phyloP scores from a whole-genome alignment of 2,113 vertebrate species.

The Butorides virescens region DNA sequence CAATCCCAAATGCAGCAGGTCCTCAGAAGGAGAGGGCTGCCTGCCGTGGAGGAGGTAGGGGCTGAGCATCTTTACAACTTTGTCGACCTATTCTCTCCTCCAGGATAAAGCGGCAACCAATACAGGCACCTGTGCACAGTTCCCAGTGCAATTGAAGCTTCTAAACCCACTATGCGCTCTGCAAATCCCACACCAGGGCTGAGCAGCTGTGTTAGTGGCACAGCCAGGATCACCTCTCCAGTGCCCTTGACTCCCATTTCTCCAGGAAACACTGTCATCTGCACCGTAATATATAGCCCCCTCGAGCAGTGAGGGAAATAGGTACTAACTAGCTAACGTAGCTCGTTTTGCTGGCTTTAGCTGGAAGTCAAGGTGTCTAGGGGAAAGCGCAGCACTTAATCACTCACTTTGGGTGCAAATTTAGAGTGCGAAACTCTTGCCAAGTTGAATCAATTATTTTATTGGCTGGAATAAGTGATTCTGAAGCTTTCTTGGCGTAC shows the following conservation, averaged over 20 bases:
- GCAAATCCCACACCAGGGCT: not conserved
- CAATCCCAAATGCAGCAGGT: not conserved
- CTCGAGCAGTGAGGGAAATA: not conserved
- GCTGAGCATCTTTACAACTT: not conserved
- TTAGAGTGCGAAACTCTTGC: slow-evolving; percentile 20
- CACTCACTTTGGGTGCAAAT: slow-evolving; percentile 11
- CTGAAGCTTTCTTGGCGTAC: slow-evolving; percentile 28
- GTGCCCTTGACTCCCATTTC: not conserved
- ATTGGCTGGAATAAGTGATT: slow-evolving; percentile 35
- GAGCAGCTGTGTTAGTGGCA: not conserved
- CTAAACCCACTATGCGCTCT: rapidly evolving
- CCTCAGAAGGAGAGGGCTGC: not conserved
- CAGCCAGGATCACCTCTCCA: not conserved
- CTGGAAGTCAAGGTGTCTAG: not conserved
- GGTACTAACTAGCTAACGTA: not conserved
- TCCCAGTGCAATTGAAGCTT: not conserved
- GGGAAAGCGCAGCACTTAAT: slow-evolving; percentile 14
- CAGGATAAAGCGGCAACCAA: not conserved
- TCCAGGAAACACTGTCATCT: not conserved
- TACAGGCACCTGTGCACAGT: not conserved
- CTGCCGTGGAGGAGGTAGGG: not conserved
- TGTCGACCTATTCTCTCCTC: not conserved
- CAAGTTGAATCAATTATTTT: slow-evolving; percentile 47
- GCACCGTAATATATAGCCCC: not conserved
- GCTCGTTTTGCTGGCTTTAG: not conserved